Conservation (phyloP, 1,140 invertebrate genomes). For the Eumaeus atala region DNA sequence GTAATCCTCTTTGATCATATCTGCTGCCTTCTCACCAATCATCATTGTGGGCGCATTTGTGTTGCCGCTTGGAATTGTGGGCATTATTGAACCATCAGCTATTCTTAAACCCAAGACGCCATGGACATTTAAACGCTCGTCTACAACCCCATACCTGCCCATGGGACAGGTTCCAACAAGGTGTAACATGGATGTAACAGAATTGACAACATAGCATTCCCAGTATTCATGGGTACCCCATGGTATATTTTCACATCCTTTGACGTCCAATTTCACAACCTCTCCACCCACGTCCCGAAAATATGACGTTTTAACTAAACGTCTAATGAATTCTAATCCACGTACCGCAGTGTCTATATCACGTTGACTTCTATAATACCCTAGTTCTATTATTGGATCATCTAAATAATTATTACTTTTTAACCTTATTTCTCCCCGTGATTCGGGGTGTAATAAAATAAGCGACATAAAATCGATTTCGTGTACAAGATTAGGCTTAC, state of each 20-base stretch:
- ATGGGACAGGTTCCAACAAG: conserved; percentile 88
- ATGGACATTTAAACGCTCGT: conserved; percentile 79
- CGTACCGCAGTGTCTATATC: conserved; percentile 62
- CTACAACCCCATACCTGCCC: conserved; percentile 81
- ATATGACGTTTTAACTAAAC: conserved; percentile 44
- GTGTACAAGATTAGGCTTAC: conserved; percentile 78
- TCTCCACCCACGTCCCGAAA: conserved; percentile 43
- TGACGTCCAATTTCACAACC: conserved; percentile 37
- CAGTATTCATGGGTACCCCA: conserved; percentile 80
- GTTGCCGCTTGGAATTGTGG: conserved; percentile 75
- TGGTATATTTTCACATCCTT: conserved; percentile 75
- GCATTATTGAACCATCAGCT: conserved; percentile 85
- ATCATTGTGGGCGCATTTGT: conserved; percentile 77
- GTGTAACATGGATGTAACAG: conserved; percentile 87
- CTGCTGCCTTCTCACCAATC: conserved; percentile 77
- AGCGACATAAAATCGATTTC: conserved; percentile 41
- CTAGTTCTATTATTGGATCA: conserved; percentile 78
- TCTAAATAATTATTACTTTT: conserved; percentile 74
- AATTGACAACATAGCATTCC: conserved; percentile 79
- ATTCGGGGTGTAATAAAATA: conserved; percentile 75
- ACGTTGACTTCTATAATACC: conserved; percentile 71
- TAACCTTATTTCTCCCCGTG: conserved; percentile 74
- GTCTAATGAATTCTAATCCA: conserved; percentile 52
- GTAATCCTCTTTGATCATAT: conserved; percentile 76
- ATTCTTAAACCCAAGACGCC: conserved; percentile 79